A percentile compares a stretch with the other conserved stretches of the same genome.
Conservation (phyloP, 2,113 vertebrate genomes). For the Vombatus ursinus region DNA sequence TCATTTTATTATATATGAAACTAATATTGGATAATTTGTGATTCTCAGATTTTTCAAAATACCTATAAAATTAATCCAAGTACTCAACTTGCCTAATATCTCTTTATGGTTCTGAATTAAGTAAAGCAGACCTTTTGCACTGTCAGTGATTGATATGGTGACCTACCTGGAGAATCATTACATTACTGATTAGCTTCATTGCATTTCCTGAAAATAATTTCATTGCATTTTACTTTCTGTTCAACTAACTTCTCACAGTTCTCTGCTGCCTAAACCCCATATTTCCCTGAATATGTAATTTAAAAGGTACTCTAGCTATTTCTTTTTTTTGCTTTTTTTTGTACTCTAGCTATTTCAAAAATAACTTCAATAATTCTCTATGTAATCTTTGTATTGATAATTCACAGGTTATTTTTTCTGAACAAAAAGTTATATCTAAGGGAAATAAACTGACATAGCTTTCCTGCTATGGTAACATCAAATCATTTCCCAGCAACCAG, state of each 20-base stretch:
- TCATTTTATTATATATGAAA: not conserved
- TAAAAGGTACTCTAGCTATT: not conserved
- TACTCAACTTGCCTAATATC: not conserved
- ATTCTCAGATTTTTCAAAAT: not conserved
- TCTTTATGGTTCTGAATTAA: conserved; percentile 28
- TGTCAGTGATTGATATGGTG: conserved; percentile 6
- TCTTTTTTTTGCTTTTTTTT: not conserved
- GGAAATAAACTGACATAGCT: not conserved
- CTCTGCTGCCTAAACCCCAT: not conserved
- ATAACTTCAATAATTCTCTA: not conserved
- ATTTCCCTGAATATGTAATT: not conserved
- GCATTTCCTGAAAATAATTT: conserved; percentile 6
- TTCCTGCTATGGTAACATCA: conserved; percentile 1
- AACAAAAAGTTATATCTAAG: conserved; percentile 14
- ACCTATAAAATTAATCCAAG: conserved; percentile 10
- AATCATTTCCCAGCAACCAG: not conserved
- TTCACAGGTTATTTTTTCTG: not conserved
- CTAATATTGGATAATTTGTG: not conserved
- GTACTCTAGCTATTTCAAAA: not conserved
- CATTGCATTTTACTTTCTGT: not conserved
- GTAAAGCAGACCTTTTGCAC: not conserved
- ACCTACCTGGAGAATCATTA: conserved; percentile 14
- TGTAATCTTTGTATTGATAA: not conserved
- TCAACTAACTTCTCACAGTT: not conserved
- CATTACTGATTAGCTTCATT: not conserved